Evolutionary conservation across 1,140 invertebrate species (phyloP), one percentile per base, ranked within the genome.

Genomic region (Thaumetopoea pityocampa): DNA sequence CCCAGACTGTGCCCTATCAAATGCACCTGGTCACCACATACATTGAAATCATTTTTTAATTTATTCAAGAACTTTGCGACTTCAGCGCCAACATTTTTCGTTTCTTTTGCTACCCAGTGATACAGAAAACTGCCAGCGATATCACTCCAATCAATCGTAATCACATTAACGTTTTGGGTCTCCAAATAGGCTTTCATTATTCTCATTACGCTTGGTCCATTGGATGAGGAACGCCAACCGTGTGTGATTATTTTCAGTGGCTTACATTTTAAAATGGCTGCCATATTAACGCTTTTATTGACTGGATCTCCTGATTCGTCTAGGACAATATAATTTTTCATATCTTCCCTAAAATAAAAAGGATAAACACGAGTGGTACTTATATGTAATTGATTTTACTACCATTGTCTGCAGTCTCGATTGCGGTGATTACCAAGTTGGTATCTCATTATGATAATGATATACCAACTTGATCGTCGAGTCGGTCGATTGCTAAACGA

Each of bases 1-100:
- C 94, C 94, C 5, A 96, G 84, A 51, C 93, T 95, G 73, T 95
- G 94, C 0, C 94, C 90, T 30, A 91, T 88, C 16, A 91, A 74
- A 65, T 91, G 90, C 11, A 91, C 68, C 10, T 87, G 59, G 42
- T 87, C 58, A 0, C 86, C 72, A 52, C 87, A 68, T 0, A 87
- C 55, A 12, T 85, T 85, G 45, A 86, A 87, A 18, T 85, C 55
- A 16, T 70, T 65, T 1, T 86, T 71, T 24, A 92, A 58, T 8
- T 81, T 82, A 58, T 90, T 86, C n/a, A 91, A 85, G 30, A 91
- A 86, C 24, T 70, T 67, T 0, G 85, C 89, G 9, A 90, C 76
- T 16, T 85, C 69, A 16, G 69, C 53, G 2, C 89, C 90, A 27
- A 91, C 87, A 37, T 80, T 66, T 10, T 72, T 76, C 0, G 88